These are phyloP conservation scores for Sarcophaga subvicina DNA, from an alignment of 2,888 invertebrate species.

Conservation along the genomic window DNA sequence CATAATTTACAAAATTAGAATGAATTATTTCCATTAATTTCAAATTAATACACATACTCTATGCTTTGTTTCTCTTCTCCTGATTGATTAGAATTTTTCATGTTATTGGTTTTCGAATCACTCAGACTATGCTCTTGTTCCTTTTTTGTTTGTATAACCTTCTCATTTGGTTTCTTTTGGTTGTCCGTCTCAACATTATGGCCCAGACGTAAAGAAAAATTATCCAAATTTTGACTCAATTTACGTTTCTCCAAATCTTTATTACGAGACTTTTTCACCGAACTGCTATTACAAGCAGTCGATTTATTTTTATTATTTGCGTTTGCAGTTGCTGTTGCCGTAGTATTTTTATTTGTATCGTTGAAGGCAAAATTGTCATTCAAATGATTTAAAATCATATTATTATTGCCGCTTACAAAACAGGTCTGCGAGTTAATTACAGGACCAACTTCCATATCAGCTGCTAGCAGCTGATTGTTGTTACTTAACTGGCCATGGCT, in stretches of 20 bases:
- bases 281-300: not conserved
- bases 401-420: conserved; percentile 79
- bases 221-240: conserved; percentile 82
- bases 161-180: conserved; percentile 74
- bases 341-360: conserved; percentile 49
- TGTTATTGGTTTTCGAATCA: conserved; percentile 57
- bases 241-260: conserved; percentile 81
- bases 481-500: not conserved
- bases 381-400: conserved; percentile 80
- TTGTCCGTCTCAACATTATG: conserved; percentile 74
- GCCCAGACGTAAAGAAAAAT: conserved; percentile 72
- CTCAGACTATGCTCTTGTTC: conserved; percentile 64
- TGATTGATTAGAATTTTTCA: conserved; percentile 76
- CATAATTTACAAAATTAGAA: too few species aligned
- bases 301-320: conserved; percentile 26
- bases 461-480: not conserved
- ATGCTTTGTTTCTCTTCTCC: conserved; percentile 78
- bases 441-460: conserved; percentile 61
- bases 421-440: conserved; percentile 77
- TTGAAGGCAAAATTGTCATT: conserved; percentile 78
- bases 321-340: not conserved
- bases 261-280: conserved; percentile 74
- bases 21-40: not conserved
- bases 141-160: conserved; percentile 71
- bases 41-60: conserved; percentile 71